phyloP scores from a whole-genome alignment of 2,113 vertebrate genomes.

The Ictalurus furcatus region DNA sequence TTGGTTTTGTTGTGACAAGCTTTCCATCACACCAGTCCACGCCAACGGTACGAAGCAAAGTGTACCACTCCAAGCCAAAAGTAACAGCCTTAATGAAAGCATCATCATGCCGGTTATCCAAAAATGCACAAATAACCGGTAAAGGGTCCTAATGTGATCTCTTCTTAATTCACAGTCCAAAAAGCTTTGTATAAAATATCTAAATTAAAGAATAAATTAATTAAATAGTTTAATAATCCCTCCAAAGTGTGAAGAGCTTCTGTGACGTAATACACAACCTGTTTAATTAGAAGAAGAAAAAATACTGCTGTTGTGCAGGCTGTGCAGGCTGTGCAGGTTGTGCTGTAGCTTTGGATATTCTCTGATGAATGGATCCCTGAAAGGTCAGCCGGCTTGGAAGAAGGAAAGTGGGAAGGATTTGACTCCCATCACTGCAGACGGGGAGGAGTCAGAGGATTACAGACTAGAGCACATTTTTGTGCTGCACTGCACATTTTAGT shows the following conservation, averaged over 20 bases:
- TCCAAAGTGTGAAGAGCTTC: background rate
- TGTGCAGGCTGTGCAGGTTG: conserved; percentile 9
- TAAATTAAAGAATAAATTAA: background rate
- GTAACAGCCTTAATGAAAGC: conserved; percentile 27
- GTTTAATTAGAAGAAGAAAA: background rate
- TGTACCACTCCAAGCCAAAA: conserved; percentile 9
- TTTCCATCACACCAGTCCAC: conserved; percentile 11
- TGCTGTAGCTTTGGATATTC: conserved; percentile 29
- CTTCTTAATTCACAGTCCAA: conserved; percentile 14
- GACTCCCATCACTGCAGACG: conserved; percentile 25
- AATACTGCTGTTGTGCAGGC: background rate
- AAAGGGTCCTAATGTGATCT: background rate
- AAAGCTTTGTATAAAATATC: background rate
- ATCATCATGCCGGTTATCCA: conserved; percentile 14
- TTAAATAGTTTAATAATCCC: background rate
- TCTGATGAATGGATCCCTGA: conserved; percentile 49
- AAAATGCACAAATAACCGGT: background rate
- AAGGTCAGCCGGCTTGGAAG: conserved; percentile 32
- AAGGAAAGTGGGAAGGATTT: conserved; percentile 43
- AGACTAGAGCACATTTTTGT: background rate
- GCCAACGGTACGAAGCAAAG: conserved; percentile 17
- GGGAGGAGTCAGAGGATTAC: conserved; percentile 42
- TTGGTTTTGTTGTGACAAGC: conserved; percentile 7
- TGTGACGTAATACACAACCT: conserved; percentile 26
- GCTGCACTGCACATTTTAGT: conserved; percentile 6